Percentiles rank a stretch among this genome's conserved stretches.
phyloP scores from a whole-genome alignment of 1,140 invertebrate species.

The Sitophilus oryzae region DNA sequence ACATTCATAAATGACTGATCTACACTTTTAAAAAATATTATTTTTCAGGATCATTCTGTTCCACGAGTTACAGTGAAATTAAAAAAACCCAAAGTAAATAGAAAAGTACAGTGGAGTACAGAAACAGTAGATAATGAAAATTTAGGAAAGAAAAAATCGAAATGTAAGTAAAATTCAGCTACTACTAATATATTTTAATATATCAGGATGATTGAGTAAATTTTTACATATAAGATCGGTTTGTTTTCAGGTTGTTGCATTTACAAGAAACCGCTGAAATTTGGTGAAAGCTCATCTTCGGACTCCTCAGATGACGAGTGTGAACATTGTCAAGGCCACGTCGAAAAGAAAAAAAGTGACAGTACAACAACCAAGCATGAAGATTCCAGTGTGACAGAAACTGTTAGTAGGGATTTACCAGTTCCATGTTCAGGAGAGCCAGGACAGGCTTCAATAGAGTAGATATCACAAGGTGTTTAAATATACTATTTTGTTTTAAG shows the following conservation, averaged over 20 bases:
- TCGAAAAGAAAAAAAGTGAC: slow-evolving; percentile 61
- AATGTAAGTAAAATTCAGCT: slow-evolving; percentile 63
- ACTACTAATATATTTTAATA: neutral
- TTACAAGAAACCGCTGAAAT: slow-evolving; percentile 72
- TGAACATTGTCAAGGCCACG: slow-evolving; percentile 79
- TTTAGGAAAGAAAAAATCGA: slow-evolving; percentile 90
- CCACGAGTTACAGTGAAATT: slow-evolving; percentile 67
- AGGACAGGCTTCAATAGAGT: neutral
- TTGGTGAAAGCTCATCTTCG: slow-evolving; percentile 76
- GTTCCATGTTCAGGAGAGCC: slow-evolving; percentile 3
- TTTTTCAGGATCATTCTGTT: slow-evolving; percentile 45
- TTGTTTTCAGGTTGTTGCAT: slow-evolving; percentile 75
- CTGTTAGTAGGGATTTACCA: neutral
- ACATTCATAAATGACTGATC: too few species aligned
- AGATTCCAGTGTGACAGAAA: slow-evolving; percentile 3
- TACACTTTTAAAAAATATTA: too few species aligned
- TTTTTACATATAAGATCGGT: slow-evolving; percentile 7
- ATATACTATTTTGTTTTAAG: too few species aligned
- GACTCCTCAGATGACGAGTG: slow-evolving; percentile 71
- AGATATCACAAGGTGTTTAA: too few species aligned
- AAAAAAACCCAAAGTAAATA: slow-evolving; percentile 63
- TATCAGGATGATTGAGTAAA: neutral
- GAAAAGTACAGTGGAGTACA: slow-evolving; percentile 81
- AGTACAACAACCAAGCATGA: neutral
- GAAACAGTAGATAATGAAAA: slow-evolving; percentile 90